Evolutionary conservation across 2,888 invertebrate species (phyloP), one percentile per base, ranked within the genome.

Genomic region (Gibbula magus): DNA sequence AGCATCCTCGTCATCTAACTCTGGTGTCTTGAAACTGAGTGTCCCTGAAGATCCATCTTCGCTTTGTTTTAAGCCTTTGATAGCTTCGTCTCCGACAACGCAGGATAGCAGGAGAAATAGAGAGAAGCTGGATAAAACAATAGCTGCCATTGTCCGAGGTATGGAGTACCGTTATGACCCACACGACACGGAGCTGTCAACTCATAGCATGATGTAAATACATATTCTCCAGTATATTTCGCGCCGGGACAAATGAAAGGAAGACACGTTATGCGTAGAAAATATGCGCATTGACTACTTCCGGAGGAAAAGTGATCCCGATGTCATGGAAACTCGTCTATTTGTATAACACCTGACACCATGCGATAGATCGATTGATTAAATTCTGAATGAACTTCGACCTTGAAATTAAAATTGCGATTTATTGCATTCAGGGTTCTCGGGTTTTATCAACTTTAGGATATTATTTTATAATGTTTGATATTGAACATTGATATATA

Each of bases 1-100:
- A 10, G 81, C 81, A 79, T 90, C 91, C 80, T 91, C 91, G 66
- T 91, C 90, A 53, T 86, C 85, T 77, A 90, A 73, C 16, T 86
- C 78, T 1, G 89, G 56, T 7, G 73, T 82, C 16, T 35, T 67
- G 77, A 86, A 88, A 20, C 75, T 82, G 25, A 87, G 83, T 16
- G 79, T 84, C 3, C 86, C 86, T 8, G 82, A 54, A n/a, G 70
- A 53, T 13, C 81, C 81, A 56, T 79, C 81, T n/a, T 29, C 54
- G n/a, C 51, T 52, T 32, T 75, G 52, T 8, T 52, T 18, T 22
- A 75, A 20, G 22, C 75, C 75, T n/a, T 29, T 51, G 25, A 75
- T 25, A 2, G 56, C 51, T 18, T 35, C 70, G 35, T 70, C 75
- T 18, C 29, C 7, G 7, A 53, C 10, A 53, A 75, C 75, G 18